Percentiles rank a stretch among this genome's conserved stretches.
phyloP scores from a whole-genome alignment of 2,888 invertebrate species.

The Rhynchonema sp. region DNA sequence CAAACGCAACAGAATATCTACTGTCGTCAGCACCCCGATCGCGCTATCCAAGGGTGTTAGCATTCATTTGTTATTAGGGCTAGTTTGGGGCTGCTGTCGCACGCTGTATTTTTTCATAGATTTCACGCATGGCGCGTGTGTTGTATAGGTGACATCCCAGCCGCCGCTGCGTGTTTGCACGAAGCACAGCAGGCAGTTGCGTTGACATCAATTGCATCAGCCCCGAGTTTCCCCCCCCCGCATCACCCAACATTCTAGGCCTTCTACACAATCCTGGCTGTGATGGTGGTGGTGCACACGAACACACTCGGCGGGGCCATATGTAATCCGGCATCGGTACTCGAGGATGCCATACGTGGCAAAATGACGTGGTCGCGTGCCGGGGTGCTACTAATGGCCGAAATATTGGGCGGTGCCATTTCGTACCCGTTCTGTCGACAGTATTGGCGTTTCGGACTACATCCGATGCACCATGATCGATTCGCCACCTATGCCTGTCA shows the following conservation, averaged over 20 bases:
- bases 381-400: background rate
- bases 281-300: background rate
- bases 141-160: too few species aligned
- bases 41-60: too few species aligned
- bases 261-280: background rate
- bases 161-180: too few species aligned
- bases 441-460: background rate
- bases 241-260: background rate
- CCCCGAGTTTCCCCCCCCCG: too few species aligned
- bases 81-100: too few species aligned
- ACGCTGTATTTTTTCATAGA: too few species aligned
- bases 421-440: background rate
- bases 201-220: too few species aligned
- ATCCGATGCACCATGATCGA: background rate
- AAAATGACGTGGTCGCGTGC: background rate
- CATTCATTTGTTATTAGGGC: too few species aligned
- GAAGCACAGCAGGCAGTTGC: too few species aligned
- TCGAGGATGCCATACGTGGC: background rate
- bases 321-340: background rate
- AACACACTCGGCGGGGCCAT: background rate
- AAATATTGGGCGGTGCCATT: background rate
- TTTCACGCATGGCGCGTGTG: too few species aligned
- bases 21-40: too few species aligned
- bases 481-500: background rate
- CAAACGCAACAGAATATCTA: too few species aligned